phyloP scores from a whole-genome alignment of 2,888 invertebrate genomes.

The Leptinotarsa rubiginosa region DNA sequence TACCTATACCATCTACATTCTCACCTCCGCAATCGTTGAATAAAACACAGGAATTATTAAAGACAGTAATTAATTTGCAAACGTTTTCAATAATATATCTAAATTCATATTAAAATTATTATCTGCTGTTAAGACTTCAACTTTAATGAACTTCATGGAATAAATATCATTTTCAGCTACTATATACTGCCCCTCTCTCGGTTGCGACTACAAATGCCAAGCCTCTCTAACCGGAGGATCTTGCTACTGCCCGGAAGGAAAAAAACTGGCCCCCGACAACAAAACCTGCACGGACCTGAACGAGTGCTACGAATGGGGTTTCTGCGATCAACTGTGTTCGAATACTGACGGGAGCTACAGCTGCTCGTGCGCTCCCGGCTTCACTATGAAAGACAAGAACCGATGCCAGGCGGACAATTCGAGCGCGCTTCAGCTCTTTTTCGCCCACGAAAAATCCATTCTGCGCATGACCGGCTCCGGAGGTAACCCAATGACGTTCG shows the following conservation, averaged over 20 bases:
- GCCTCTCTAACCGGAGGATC: slow-evolving; percentile 90
- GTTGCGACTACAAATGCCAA: slow-evolving; percentile 92
- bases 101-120: too few relatives aligned
- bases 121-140: neutral
- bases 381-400: slow-evolving; percentile 62
- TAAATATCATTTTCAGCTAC: slow-evolving; percentile 72
- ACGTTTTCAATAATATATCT: too few relatives aligned
- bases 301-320: slow-evolving; percentile 93
- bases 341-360: slow-evolving; percentile 87
- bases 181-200: slow-evolving; percentile 83
- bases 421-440: slow-evolving; percentile 73
- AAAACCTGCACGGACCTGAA: slow-evolving; percentile 91
- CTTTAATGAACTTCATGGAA: neutral
- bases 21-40: too few relatives aligned
- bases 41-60: too few relatives aligned
- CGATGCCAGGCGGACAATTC: slow-evolving; percentile 75
- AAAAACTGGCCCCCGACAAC: slow-evolving; percentile 84
- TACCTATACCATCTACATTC: too few relatives aligned
- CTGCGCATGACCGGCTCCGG: slow-evolving; percentile 79
- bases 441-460: slow-evolving; percentile 79
- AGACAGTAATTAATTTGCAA: too few relatives aligned
- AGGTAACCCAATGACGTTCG: slow-evolving; percentile 73
- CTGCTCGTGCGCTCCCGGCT: slow-evolving; percentile 83
- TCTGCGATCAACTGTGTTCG: slow-evolving; percentile 93
- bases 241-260: slow-evolving; percentile 90